A percentile compares a stretch with the other conserved stretches of the same genome.
Evolutionary conservation across 1,140 invertebrate species (phyloP).

Genomic region (Agrilus planipennis): DNA sequence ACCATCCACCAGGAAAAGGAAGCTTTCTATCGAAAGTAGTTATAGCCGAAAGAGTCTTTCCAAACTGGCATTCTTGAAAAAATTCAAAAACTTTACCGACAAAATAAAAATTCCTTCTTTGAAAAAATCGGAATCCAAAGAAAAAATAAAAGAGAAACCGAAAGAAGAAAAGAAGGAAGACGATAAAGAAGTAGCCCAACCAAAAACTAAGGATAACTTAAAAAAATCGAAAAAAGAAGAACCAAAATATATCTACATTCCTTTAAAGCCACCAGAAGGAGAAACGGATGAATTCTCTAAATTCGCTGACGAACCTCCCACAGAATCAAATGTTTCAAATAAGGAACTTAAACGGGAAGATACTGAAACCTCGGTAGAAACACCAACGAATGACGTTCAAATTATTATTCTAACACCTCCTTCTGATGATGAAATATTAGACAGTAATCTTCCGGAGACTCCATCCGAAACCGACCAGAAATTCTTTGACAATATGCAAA

Average conservation of each 20-base stretch:
- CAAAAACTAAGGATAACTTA: not conserved
- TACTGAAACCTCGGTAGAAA: conserved; percentile 6
- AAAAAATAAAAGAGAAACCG: not conserved
- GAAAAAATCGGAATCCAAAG: not conserved
- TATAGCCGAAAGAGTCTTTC: conserved; percentile 29
- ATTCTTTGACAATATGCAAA: conserved; percentile 17
- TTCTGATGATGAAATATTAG: conserved; percentile 30
- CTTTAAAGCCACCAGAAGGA: conserved; percentile 27
- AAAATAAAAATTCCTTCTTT: conserved; percentile 24
- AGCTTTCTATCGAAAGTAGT: conserved; percentile 27
- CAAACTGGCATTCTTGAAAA: conserved; percentile 24
- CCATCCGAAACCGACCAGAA: conserved; percentile 19
- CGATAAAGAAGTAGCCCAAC: no score
- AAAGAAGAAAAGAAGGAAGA: not conserved
- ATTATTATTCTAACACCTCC: conserved; percentile 31
- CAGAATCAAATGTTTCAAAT: not conserved
- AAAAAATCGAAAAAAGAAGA: conserved; percentile 8
- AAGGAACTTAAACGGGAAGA: not conserved
- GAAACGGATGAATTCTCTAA: conserved; percentile 29
- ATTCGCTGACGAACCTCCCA: conserved; percentile 21
- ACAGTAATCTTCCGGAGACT: conserved; percentile 23
- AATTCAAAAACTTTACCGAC: conserved; percentile 22
- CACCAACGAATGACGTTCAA: conserved; percentile 18
- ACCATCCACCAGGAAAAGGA: conserved; percentile 26
- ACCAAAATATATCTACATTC: conserved; percentile 31